Evolutionary conservation across 2,888 invertebrate genomes (phyloP).

Genomic region (Allolobophora icterica): DNA sequence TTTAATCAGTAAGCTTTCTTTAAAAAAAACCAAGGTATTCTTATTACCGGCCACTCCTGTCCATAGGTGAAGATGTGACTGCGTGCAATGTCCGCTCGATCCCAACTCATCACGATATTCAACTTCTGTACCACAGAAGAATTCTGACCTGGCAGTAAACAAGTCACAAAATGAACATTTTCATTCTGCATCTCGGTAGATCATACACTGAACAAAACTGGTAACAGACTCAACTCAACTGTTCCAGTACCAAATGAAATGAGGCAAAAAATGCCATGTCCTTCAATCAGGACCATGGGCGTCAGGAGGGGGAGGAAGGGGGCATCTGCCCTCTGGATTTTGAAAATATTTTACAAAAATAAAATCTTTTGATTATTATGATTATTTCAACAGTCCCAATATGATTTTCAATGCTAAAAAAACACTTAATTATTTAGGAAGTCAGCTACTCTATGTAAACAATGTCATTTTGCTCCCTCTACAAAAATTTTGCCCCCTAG

Average conservation of each 20-base stretch:
- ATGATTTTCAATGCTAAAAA: too few relatives aligned
- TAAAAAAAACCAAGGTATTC: background rate
- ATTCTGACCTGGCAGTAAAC: constrained; percentile 62
- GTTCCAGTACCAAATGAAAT: background rate
- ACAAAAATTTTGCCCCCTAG: too few relatives aligned
- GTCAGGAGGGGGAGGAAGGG: too few relatives aligned
- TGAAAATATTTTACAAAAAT: too few relatives aligned
- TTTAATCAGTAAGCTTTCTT: background rate
- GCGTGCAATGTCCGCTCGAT: constrained; percentile 94
- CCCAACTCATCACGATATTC: constrained; percentile 93
- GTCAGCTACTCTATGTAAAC: too few relatives aligned
- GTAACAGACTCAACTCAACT: background rate
- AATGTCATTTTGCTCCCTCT: too few relatives aligned
- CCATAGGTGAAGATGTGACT: constrained; percentile 97
- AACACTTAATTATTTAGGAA: too few relatives aligned
- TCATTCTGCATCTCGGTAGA: background rate
- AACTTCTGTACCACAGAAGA: constrained; percentile 85
- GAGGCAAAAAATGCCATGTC: background rate
- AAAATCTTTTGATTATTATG: too few relatives aligned
- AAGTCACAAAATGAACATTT: background rate
- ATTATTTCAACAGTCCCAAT: too few relatives aligned
- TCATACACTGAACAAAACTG: background rate
- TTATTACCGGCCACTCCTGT: constrained; percentile 89
- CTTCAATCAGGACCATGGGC: too few relatives aligned
- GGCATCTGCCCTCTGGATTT: too few relatives aligned